A percentile compares a stretch with the other conserved stretches of the same genome.
Evolutionary conservation across 2,113 vertebrate species (phyloP).

Genomic region (Propithecus coquereli): DNA sequence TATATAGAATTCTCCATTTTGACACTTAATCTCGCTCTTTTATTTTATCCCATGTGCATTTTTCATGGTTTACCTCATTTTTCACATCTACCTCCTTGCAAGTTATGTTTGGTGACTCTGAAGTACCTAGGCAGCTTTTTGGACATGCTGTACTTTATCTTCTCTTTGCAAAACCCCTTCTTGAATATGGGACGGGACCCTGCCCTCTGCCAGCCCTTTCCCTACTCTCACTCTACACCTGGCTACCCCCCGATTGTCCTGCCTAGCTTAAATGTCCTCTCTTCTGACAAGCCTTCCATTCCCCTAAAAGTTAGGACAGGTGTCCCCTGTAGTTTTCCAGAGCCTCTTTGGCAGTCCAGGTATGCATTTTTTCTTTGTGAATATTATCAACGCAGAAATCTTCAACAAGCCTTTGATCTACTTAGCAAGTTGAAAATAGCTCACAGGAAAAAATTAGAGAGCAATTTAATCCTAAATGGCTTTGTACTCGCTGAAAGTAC

Average conservation of each 20-base stretch:
- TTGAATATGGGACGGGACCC: neutral
- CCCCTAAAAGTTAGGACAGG: neutral
- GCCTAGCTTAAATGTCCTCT: neutral
- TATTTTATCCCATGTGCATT: neutral
- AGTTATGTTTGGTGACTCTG: neutral
- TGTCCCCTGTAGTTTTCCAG: neutral
- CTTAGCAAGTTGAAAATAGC: constrained; percentile 30
- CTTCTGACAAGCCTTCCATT: neutral
- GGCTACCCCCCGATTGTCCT: neutral
- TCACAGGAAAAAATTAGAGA: neutral
- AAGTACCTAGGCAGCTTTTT: neutral
- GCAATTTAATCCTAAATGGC: neutral
- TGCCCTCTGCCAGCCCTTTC: neutral
- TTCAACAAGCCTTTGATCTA: neutral
- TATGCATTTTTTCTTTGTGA: neutral
- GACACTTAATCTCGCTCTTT: neutral
- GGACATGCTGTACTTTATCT: neutral
- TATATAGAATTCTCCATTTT: neutral
- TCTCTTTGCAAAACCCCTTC: neutral
- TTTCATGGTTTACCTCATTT: neutral
- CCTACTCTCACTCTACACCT: neutral
- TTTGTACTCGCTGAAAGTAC: neutral
- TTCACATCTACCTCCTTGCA: neutral
- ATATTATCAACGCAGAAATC: neutral
- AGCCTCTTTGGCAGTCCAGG: neutral